phyloP scores from a whole-genome alignment of 2,113 vertebrate genomes.

The Lucifuga dentata region DNA sequence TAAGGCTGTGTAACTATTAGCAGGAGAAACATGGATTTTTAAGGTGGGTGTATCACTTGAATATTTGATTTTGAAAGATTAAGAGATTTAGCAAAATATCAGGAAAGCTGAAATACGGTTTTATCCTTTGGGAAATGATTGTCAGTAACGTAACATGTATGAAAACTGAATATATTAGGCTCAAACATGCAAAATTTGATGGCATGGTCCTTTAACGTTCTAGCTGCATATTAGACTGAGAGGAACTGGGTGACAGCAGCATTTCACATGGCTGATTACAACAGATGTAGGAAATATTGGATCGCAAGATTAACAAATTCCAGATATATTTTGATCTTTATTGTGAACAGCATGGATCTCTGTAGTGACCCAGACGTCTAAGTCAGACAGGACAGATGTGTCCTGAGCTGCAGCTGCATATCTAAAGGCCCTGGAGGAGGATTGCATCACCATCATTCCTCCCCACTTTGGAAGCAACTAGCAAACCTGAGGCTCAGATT shows the following conservation, averaged over 20 bases:
- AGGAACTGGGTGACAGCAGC: background rate
- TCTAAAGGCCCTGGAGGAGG: slow-evolving; percentile 64
- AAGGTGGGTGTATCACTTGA: too few relatives aligned
- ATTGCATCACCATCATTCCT: slow-evolving; percentile 74
- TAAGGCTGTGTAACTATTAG: too few relatives aligned
- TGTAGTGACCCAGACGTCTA: background rate
- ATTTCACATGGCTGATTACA: background rate
- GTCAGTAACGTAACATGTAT: too few relatives aligned
- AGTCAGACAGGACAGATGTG: slow-evolving; percentile 42
- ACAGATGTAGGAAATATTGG: background rate
- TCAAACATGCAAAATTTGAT: too few relatives aligned
- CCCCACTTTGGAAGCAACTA: slow-evolving; percentile 61
- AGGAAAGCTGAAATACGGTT: too few relatives aligned
- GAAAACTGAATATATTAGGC: too few relatives aligned
- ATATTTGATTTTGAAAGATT: too few relatives aligned
- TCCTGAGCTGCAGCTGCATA: slow-evolving; percentile 65
- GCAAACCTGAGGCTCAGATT: slow-evolving; percentile 24
- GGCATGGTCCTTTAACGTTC: too few relatives aligned
- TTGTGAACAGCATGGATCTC: background rate
- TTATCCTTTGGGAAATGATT: too few relatives aligned
- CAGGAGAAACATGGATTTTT: too few relatives aligned
- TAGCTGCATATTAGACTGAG: too few relatives aligned
- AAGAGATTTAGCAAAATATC: too few relatives aligned
- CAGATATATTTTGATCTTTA: background rate
- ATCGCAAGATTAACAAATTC: background rate